A percentile compares a stretch with the other conserved stretches of the same genome.
These are phyloP conservation scores for Halichoeres trimaculatus DNA, from an alignment of 2,113 vertebrate genomes.

Conservation along the genomic window DNA sequence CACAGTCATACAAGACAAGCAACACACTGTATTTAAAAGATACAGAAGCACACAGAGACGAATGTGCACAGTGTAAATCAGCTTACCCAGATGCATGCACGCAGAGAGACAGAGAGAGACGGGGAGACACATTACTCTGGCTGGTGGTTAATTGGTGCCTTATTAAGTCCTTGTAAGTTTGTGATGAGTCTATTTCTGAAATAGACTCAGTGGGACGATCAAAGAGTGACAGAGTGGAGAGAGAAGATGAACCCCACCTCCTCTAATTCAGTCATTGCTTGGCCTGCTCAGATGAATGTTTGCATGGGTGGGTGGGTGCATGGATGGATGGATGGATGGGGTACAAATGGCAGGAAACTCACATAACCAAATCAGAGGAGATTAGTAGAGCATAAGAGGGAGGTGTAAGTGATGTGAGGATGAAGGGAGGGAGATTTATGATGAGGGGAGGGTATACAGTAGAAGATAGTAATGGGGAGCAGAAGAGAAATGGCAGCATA, in stretches of 20 bases:
- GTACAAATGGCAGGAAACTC: neutral
- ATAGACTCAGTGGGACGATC: constrained; percentile 38
- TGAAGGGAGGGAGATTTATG: constrained; percentile 44
- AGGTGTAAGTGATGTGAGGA: constrained; percentile 14
- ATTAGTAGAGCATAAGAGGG: neutral
- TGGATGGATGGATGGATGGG: constrained; percentile 7
- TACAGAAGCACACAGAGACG: neutral
- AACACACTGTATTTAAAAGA: neutral
- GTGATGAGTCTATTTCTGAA: constrained; percentile 39
- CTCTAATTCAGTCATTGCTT: neutral
- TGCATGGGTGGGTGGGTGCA: neutral
- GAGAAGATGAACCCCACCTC: constrained; percentile 8
- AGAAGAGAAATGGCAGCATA: constrained; percentile 58
- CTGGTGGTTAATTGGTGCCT: constrained; percentile 50
- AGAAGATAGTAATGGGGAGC: constrained; percentile 44
- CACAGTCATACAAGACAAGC: neutral
- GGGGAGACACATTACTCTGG: neutral
- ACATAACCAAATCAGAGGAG: constrained; percentile 5
- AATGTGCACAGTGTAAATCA: constrained; percentile 12
- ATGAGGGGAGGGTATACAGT: constrained; percentile 31
- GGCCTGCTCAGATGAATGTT: neutral
- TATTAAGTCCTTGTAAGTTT: constrained; percentile 47
- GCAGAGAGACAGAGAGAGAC: constrained; percentile 14
- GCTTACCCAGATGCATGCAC: neutral
- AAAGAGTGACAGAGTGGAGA: constrained; percentile 31